Conservation (phyloP, 1,140 invertebrate species). For the Sarcophaga bullata region DNA sequence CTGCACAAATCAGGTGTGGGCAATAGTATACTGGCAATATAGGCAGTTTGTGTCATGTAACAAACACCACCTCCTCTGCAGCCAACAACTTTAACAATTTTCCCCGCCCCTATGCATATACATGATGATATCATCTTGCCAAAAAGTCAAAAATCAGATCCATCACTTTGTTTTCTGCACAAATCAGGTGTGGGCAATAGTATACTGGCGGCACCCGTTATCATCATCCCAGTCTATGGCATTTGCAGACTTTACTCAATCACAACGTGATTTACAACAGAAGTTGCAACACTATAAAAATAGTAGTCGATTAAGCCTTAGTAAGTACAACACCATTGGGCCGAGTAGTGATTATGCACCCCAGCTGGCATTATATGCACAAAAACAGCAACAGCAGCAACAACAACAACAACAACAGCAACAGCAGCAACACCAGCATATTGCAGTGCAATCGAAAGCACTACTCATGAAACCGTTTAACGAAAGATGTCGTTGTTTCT, state of each 20-base stretch:
- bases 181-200: not conserved
- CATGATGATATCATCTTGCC: conserved; percentile 60
- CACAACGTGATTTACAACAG: conserved; percentile 43
- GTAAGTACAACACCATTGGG: conserved; percentile 64
- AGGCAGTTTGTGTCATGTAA: too few species aligned
- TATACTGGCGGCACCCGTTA: not conserved
- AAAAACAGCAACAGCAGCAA: conserved; percentile 56
- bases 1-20: conserved; percentile 44
- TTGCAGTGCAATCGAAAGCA: not conserved
- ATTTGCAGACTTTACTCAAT: conserved; percentile 39
- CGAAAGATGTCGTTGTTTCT: conserved; percentile 60
- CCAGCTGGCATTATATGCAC: conserved; percentile 59
- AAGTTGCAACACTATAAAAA: conserved; percentile 38
- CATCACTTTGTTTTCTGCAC: conserved; percentile 57
- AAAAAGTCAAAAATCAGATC: conserved; percentile 60
- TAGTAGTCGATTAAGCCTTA: conserved; percentile 44
- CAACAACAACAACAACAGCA: conserved; percentile 57
- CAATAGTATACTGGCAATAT: not conserved
- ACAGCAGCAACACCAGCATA: conserved; percentile 48
- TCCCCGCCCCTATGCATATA: conserved; percentile 52
- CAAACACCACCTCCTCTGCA: not conserved
- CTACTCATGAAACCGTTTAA: conserved; percentile 16
- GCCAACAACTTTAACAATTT: conserved; percentile 40
- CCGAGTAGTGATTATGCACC: conserved; percentile 62
- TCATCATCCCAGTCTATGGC: not conserved